phyloP scores from a whole-genome alignment of 2,888 invertebrate species.

The Yponomeuta malinellus region DNA sequence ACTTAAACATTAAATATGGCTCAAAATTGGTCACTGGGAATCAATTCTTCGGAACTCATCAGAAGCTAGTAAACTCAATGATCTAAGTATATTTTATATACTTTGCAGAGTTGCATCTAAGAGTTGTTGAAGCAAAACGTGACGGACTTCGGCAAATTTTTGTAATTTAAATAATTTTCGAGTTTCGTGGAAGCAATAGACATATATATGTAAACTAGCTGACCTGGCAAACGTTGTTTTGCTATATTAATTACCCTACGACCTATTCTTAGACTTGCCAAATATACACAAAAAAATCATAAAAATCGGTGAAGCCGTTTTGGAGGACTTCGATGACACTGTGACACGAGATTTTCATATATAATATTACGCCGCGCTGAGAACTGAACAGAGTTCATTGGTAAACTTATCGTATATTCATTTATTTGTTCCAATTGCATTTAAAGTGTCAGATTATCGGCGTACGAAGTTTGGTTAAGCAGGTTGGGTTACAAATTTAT shows the following conservation, averaged over 20 bases:
- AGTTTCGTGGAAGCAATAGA: not conserved
- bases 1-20: too few relatives aligned
- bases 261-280: too few relatives aligned
- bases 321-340: too few relatives aligned
- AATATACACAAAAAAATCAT: too few relatives aligned
- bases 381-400: not conserved
- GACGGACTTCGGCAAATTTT: not conserved
- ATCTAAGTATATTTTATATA: not conserved
- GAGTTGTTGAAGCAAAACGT: not conserved
- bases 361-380: not conserved
- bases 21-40: too few relatives aligned
- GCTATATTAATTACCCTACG: too few relatives aligned
- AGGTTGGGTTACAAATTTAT: constrained; percentile 55
- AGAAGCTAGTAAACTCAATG: not conserved
- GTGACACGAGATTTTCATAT: not conserved
- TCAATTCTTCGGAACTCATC: too few relatives aligned
- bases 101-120: not conserved
- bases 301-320: too few relatives aligned
- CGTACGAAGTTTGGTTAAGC: constrained; percentile 53
- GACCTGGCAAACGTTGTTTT: too few relatives aligned
- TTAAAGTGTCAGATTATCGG: constrained; percentile 60
- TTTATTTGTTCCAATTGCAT: constrained; percentile 30
- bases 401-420: not conserved
- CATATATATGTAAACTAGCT: not conserved
- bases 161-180: not conserved